Base-by-base conservation (phyloP, 2,888 invertebrate species). In the Coenonympha arcania region DNA sequence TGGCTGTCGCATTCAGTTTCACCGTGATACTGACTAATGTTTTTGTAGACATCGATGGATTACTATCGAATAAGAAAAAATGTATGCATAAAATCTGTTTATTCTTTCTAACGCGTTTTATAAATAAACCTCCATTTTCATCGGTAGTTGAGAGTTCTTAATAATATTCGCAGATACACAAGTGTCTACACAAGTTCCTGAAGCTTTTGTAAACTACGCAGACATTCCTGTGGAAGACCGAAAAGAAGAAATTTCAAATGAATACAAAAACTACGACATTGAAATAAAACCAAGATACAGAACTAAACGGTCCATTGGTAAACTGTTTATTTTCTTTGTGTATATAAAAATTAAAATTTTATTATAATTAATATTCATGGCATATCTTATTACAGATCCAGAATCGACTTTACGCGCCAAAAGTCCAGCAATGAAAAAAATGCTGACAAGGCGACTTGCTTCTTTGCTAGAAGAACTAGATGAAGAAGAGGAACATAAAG, bases 21-120 rank as follows among this genome's bases (percentile, higher is more conserved):
- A 78, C 78, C 0, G 61, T 83, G 11, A 78, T 84, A 30, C 57
- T 85, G 41, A 80, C 84, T 0, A 79, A 81, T 34, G 79, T 83
- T 0, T 85, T 84, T 40, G 64, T 85, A 1, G 84, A 85, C 42
- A 79, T 85, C 8, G 83, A 85, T 53, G 74, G 75, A 0, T 30
- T 82, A 6, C 50, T 84, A 8, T 58, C 63, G 0, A 66, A 59
- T 4, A 76, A 73, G 44, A 62, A 64, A 36, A 67, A 64, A 64
- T 65, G 73, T 76, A 49, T 56, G 47, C 42, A 33, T 28, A 33
- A 11, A 2, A 13, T 9, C 4, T 37, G 6, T 6, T 8, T 3
- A 1, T 3, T 9, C 11, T 11, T 6, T 19, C n/a, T n/a, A 9
- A n/a, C n/a, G 20, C 11, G 4, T 19, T 19, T 6, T 2, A 20